Conservation (phyloP, 2,888 invertebrate genomes). For the Barypeithes pellucidus region DNA sequence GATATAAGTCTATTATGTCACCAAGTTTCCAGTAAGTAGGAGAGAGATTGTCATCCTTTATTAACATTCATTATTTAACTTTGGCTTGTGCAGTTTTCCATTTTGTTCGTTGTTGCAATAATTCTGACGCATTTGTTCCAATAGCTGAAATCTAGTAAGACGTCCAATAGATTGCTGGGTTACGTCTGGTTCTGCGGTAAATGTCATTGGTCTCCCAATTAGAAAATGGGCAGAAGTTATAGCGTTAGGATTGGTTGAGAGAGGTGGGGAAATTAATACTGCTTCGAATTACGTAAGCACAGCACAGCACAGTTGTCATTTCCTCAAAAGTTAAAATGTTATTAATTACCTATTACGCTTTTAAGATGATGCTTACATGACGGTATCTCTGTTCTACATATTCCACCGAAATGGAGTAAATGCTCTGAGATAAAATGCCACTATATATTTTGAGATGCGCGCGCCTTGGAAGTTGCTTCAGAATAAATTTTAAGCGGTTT, state of each 20-base stretch:
- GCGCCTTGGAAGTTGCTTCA: constrained; percentile 39
- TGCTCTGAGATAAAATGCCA: constrained; percentile 45
- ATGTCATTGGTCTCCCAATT: constrained; percentile 57
- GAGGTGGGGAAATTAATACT: constrained; percentile 59
- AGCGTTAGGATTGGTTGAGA: constrained; percentile 58
- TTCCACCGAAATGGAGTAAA: constrained; percentile 57
- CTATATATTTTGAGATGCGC: constrained; percentile 12
- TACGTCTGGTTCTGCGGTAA: constrained; percentile 58
- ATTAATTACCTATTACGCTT: constrained; percentile 55
- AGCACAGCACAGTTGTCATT: constrained; percentile 56
- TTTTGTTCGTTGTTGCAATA: constrained; percentile 14
- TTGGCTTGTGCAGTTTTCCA: constrained; percentile 7
- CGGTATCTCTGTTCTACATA: constrained; percentile 60
- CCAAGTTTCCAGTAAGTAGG: constrained; percentile 26
- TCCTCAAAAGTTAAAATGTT: constrained; percentile 58
- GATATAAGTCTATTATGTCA: constrained; percentile 12
- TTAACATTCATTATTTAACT: not conserved
- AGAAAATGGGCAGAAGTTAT: constrained; percentile 63
- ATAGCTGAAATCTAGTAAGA: constrained; percentile 20
- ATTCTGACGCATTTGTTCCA: constrained; percentile 23
- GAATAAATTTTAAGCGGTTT: constrained; percentile 36
- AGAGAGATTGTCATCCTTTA: constrained; percentile 23
- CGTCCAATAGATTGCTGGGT: constrained; percentile 8
- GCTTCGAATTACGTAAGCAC: constrained; percentile 57
- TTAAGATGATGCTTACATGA: constrained; percentile 58